These are phyloP conservation scores for Paramuricea clavata DNA, from an alignment of 92 coral and sea anemone species.

Conservation along the genomic window DNA sequence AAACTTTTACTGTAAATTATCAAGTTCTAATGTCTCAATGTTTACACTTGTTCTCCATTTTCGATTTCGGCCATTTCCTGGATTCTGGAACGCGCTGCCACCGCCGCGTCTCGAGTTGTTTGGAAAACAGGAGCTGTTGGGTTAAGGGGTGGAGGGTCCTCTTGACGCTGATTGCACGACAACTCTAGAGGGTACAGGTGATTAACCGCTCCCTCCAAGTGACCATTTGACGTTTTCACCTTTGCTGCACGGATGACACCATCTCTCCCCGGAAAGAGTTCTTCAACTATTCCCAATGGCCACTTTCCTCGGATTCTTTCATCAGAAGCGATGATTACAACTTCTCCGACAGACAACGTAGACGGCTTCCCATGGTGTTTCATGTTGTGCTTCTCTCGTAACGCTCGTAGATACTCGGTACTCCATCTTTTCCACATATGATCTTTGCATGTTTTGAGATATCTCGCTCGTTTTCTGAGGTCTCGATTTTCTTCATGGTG, in stretches of 20 bases:
- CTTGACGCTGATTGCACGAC: neutral
- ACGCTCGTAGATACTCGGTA: neutral
- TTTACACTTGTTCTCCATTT: neutral
- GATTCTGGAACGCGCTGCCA: slow-evolving; percentile 4
- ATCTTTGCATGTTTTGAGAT: neutral
- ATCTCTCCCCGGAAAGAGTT: neutral
- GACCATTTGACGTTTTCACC: neutral
- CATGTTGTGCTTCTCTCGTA: neutral
- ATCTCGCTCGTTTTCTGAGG: neutral
- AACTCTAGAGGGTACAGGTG: neutral
- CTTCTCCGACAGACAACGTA: neutral
- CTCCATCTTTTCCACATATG: slow-evolving; percentile 6
- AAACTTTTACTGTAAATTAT: no score
- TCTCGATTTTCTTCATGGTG: neutral
- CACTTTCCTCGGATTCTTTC: neutral
- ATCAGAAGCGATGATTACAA: neutral
- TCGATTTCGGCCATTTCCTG: neutral
- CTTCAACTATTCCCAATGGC: neutral
- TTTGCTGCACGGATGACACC: neutral
- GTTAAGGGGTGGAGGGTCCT: neutral
- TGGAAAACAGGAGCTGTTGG: neutral
- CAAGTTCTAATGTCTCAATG: neutral
- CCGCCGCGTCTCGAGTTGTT: neutral
- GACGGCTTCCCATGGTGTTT: neutral
- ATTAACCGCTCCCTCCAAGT: neutral